These are phyloP conservation scores for Diachrysia chrysitis DNA, from an alignment of 2,888 invertebrate species.

Conservation along the genomic window DNA sequence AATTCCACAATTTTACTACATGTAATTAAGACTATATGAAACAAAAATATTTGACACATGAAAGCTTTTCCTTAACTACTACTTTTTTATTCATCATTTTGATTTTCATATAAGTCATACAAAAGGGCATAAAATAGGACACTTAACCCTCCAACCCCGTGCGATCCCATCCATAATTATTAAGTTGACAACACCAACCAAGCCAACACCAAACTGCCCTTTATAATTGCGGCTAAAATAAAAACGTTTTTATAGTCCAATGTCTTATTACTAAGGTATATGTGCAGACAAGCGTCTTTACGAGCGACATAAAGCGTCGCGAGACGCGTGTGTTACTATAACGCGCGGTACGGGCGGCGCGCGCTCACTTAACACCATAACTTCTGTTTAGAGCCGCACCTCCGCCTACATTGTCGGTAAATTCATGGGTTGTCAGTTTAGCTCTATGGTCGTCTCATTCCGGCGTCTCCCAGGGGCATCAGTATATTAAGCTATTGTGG, in stretches of 20 bases:
- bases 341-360: constrained; percentile 66
- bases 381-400: constrained; percentile 77
- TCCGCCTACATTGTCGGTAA: constrained; percentile 74
- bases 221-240: constrained; percentile 63
- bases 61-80: not conserved
- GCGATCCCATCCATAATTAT: constrained; percentile 33
- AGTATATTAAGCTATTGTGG: constrained; percentile 64
- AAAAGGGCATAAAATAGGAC: not conserved
- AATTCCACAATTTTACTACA: too few relatives aligned
- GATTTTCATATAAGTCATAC: not conserved
- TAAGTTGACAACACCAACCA: constrained; percentile 32
- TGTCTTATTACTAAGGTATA: constrained; percentile 72
- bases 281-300: constrained; percentile 75
- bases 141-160: constrained; percentile 1
- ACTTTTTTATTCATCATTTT: not conserved
- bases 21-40: too few relatives aligned
- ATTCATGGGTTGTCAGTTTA: constrained; percentile 76
- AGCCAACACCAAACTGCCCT: constrained; percentile 40
- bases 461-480: constrained; percentile 60
- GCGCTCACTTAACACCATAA: constrained; percentile 83
- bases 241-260: constrained; percentile 68
- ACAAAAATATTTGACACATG: too few relatives aligned
- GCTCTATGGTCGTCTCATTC: constrained; percentile 71
- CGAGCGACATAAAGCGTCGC: constrained; percentile 75
- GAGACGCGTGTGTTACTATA: constrained; percentile 66